A percentile compares a stretch with the other conserved stretches of the same genome.
Evolutionary conservation across 2,113 vertebrate species (phyloP).

Genomic region (Camelus dromedarius): DNA sequence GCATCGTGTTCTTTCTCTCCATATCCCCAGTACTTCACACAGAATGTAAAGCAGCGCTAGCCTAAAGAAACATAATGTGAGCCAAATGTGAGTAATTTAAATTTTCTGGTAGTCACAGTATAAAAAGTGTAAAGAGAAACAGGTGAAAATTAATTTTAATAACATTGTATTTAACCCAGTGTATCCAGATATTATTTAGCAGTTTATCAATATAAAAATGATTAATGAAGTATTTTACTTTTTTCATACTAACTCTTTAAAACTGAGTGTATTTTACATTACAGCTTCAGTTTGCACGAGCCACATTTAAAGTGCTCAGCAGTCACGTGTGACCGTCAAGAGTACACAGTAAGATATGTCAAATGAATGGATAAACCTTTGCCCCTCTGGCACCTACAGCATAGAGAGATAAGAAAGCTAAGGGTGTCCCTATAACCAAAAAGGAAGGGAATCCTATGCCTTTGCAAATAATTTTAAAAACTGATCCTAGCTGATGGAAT

Average conservation of each 20-base stretch:
- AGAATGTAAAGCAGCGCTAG: not conserved
- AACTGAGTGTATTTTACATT: not conserved
- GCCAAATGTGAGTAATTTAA: not conserved
- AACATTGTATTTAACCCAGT: not conserved
- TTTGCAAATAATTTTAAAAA: constrained; percentile 20
- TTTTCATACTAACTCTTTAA: not conserved
- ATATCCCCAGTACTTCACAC: not conserved
- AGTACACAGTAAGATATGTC: not conserved
- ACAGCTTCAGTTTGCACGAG: not conserved
- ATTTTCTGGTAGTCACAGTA: not conserved
- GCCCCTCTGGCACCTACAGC: not conserved
- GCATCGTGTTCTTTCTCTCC: not conserved
- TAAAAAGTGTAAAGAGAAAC: not conserved
- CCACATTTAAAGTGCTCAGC: not conserved
- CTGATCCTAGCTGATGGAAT: not conserved
- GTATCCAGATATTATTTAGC: constrained; percentile 38
- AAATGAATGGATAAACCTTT: not conserved
- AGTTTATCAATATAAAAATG: not conserved
- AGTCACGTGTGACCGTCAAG: not conserved
- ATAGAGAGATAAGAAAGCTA: not conserved
- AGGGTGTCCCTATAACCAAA: not conserved
- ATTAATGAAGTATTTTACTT: not conserved
- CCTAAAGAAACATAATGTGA: not conserved
- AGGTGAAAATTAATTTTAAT: constrained; percentile 6
- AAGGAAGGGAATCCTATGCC: not conserved